These are phyloP conservation scores for Drosophila takahashii DNA, from an alignment of 1,140 invertebrate genomes.

Conservation along the genomic window DNA sequence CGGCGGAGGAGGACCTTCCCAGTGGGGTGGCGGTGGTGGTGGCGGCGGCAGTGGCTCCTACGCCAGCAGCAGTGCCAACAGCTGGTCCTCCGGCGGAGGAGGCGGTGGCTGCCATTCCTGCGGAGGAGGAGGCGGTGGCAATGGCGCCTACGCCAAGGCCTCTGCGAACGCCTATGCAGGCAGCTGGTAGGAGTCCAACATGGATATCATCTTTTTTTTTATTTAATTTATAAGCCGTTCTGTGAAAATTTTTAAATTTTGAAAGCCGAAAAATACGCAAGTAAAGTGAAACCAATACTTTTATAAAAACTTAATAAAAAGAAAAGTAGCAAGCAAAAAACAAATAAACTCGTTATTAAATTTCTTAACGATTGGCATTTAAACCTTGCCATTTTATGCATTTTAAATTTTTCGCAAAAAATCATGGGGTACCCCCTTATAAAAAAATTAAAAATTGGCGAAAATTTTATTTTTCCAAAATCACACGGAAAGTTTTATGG, in stretches of 20 bases:
- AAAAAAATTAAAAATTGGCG: too few relatives aligned
- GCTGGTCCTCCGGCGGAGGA: constrained; percentile 52
- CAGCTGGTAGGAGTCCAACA: constrained; percentile 42
- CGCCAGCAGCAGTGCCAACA: constrained; percentile 69
- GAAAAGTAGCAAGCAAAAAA: too few relatives aligned
- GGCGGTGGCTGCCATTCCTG: constrained; percentile 39
- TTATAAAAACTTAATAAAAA: too few relatives aligned
- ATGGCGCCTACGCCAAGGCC: constrained; percentile 60
- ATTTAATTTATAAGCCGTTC: not conserved
- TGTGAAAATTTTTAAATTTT: not conserved
- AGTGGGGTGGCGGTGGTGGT: constrained; percentile 33
- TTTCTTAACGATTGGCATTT: too few relatives aligned
- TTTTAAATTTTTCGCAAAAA: too few relatives aligned
- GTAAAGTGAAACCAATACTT: too few relatives aligned
- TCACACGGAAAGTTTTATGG: too few relatives aligned
- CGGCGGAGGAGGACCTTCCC: constrained; percentile 24
- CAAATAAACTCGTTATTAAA: too few relatives aligned
- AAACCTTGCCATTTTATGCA: too few relatives aligned
- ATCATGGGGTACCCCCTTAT: too few relatives aligned
- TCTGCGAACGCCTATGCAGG: constrained; percentile 60
- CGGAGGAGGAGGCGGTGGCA: constrained; percentile 27
- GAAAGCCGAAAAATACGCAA: not conserved
- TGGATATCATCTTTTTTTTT: not conserved
- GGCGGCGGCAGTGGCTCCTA: constrained; percentile 42
- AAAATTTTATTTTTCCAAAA: too few relatives aligned